phyloP scores from a whole-genome alignment of 2,888 invertebrate species.

The Villa cingulata region DNA sequence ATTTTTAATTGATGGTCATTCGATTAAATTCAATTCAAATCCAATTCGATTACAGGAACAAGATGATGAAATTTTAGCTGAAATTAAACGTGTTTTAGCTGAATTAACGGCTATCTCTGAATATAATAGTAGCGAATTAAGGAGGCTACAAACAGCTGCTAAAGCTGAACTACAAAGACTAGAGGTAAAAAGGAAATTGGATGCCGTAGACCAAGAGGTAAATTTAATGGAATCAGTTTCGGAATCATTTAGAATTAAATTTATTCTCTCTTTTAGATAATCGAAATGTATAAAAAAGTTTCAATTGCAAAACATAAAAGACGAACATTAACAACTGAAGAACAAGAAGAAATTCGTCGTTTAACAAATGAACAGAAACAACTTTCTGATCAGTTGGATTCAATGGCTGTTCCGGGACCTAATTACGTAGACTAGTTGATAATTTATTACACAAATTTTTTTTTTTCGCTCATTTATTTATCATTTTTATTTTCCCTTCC shows the following conservation, averaged over 20 bases:
- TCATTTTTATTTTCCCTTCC: no score
- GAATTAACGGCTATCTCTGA: conserved; percentile 63
- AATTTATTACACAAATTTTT: no score
- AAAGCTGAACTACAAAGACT: conserved; percentile 68
- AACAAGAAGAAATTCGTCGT: conserved; percentile 65
- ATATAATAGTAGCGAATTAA: conserved; percentile 65
- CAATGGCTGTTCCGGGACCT: conserved; percentile 14
- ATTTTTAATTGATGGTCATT: not conserved
- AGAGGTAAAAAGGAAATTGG: conserved; percentile 61
- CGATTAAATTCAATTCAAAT: no score
- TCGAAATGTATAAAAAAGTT: conserved; percentile 76
- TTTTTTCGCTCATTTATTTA: no score
- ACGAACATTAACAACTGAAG: conserved; percentile 61
- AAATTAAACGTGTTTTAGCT: conserved; percentile 76
- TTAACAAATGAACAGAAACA: conserved; percentile 52
- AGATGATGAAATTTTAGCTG: conserved; percentile 76
- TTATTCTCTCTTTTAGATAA: conserved; percentile 35
- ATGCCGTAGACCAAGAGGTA: conserved; percentile 55
- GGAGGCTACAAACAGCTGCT: conserved; percentile 52
- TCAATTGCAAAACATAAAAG: conserved; percentile 68
- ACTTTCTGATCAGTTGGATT: conserved; percentile 30
- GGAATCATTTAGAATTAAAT: not conserved
- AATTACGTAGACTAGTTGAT: conserved; percentile 9
- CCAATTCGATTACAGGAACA: conserved; percentile 37
- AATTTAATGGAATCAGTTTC: not conserved